Base-by-base conservation (phyloP, 2,797 vertebrate species). In the Hemitrygon akajei region DNA sequence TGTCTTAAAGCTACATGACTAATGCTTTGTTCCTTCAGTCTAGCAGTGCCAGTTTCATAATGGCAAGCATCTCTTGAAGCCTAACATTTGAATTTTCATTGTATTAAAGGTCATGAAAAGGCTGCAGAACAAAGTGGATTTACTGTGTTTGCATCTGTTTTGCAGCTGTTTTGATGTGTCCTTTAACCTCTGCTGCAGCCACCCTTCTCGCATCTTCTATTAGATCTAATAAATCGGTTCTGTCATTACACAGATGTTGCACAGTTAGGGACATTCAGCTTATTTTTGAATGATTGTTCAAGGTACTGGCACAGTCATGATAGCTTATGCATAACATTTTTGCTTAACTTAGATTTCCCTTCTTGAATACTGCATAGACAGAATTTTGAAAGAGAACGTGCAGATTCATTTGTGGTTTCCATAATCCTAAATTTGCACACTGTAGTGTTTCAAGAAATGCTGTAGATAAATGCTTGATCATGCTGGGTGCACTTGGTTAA, bases 391-490 rank as follows among this genome's bases (percentile, higher is more conserved):
- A 77, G 71, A 47, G 95, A 95, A 95, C 96, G 96, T 97, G 97
- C 95, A 0, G 96, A 96, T 96, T 96, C 96, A 96, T 97, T 96
- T 95, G 94, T 95, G 95, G 94, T 95, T 95, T 96, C 97, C 96
- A 97, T 97, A 95, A 97, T 94, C 95, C 95, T 14, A 66, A 96
- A 95, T 96, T 96, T 96, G 95, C 95, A 95, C 96, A 95, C 95
- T 58, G 71, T 94, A 94, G 95, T 95, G 96, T 95, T 95, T 76
- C 87, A 94, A 94, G 95, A 97, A 97, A 97, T 97, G 96, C 96
- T 95, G 95, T 94, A 93, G 95, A 96, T 96, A 95, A 96, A 97
- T 97, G 97, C 96, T 95, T 96, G 96, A 96, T 97, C 97, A 97
- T 97, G 96, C 96, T 94, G 96, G 94, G 96, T 96, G 95, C 96